These are phyloP conservation scores for Neocloeon triangulifer DNA, from an alignment of 1,140 invertebrate genomes.

Conservation along the genomic window DNA sequence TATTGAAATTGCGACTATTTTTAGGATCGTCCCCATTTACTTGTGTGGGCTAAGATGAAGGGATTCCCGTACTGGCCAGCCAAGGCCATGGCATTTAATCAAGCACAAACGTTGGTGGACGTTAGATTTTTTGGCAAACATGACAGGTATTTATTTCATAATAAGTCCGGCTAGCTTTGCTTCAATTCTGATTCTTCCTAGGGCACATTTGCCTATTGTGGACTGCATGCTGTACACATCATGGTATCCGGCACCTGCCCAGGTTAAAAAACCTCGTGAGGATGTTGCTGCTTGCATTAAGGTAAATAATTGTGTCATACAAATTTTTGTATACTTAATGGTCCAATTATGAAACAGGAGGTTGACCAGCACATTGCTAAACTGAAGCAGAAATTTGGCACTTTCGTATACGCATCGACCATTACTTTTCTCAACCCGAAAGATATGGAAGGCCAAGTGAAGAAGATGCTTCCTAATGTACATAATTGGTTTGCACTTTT, in stretches of 20 bases:
- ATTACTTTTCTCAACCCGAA: conserved; percentile 43
- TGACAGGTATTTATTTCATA: conserved; percentile 42
- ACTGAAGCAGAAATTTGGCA: conserved; percentile 45
- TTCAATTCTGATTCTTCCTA: conserved; percentile 10
- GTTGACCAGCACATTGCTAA: conserved; percentile 49
- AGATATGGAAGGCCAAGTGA: conserved; percentile 37
- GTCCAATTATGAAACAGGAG: conserved; percentile 27
- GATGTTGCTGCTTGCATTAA: conserved; percentile 38
- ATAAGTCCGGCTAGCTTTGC: no score
- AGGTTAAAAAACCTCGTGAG: conserved; percentile 33
- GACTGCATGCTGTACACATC: conserved; percentile 57
- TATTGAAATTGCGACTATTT: conserved; percentile 10
- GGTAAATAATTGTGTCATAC: conserved; percentile 19
- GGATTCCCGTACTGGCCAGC: conserved; percentile 91
- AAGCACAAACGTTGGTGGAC: conserved; percentile 50
- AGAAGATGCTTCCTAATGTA: conserved; percentile 34
- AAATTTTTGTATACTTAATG: no score
- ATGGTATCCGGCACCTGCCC: conserved; percentile 25
- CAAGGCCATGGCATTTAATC: conserved; percentile 58
- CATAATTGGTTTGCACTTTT: no score
- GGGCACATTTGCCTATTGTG: conserved; percentile 63
- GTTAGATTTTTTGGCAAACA: conserved; percentile 87
- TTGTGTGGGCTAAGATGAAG: conserved; percentile 84
- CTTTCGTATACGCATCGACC: conserved; percentile 51
- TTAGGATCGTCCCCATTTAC: conserved; percentile 46